These are phyloP conservation scores for Alectoris magna DNA, from an alignment of 2,797 vertebrate species.

Conservation along the genomic window DNA sequence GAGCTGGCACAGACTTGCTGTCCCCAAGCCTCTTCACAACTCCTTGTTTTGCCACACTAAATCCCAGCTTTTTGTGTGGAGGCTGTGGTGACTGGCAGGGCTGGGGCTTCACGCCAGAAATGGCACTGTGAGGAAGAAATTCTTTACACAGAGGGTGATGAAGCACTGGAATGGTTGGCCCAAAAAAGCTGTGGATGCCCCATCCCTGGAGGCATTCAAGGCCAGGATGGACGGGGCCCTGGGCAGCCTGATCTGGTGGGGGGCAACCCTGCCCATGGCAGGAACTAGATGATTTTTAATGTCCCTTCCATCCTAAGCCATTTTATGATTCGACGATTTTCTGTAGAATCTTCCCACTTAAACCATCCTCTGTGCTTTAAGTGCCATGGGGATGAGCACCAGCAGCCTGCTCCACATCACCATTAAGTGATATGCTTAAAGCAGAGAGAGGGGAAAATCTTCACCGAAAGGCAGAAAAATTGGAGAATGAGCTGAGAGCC, in stretches of 20 bases:
- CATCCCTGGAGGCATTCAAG: too few species aligned
- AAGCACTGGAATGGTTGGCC: too few species aligned
- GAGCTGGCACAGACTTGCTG: background rate
- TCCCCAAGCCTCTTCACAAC: background rate
- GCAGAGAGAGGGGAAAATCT: fast-evolving
- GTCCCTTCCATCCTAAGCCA: too few species aligned
- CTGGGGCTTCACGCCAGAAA: background rate
- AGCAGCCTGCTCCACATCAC: background rate
- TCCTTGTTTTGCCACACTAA: background rate
- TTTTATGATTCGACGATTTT: background rate
- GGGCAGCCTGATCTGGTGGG: background rate
- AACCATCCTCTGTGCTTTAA: fast-evolving
- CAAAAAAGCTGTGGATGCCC: too few species aligned
- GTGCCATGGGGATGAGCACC: background rate
- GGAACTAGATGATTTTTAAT: too few species aligned
- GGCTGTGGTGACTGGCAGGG: background rate
- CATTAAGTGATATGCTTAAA: background rate
- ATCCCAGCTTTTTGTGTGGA: background rate
- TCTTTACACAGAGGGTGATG: too few species aligned
- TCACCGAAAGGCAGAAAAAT: background rate
- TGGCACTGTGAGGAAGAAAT: background rate
- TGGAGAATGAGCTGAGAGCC: background rate
- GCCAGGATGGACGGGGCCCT: background rate
- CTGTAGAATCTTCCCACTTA: background rate
- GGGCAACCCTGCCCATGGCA: too few species aligned